Evolutionary conservation across 2,797 vertebrate species (phyloP).

Genomic region (Tolypeutes matacus): DNA sequence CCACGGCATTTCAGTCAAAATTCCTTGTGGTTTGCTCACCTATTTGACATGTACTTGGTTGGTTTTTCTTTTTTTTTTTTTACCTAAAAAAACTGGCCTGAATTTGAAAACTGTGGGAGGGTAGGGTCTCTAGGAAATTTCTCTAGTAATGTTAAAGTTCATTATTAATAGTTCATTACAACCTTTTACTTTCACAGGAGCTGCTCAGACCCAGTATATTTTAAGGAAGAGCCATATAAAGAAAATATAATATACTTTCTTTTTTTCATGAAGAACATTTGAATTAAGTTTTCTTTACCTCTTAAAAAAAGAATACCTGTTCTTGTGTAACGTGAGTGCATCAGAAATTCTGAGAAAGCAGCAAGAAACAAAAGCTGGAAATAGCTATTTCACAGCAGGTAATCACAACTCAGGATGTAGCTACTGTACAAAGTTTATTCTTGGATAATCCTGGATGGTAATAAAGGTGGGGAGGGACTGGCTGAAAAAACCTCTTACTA

Average conservation of each 20-base stretch:
- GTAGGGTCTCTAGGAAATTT: constrained; percentile 53
- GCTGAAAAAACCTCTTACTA: constrained; percentile 87
- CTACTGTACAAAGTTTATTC: constrained; percentile 86
- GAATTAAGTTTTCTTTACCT: constrained; percentile 75
- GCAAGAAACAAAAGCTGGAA: constrained; percentile 82
- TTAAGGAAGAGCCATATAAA: constrained; percentile 82
- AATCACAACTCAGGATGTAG: constrained; percentile 88
- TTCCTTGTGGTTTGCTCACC: neutral
- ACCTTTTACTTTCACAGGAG: constrained; percentile 87
- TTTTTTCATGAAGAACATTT: constrained; percentile 84
- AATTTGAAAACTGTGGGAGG: constrained; percentile 56
- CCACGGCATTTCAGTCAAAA: constrained; percentile 25
- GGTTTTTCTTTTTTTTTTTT: constrained; percentile 45
- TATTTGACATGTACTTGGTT: constrained; percentile 1
- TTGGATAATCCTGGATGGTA: constrained; percentile 87
- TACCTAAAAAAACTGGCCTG: constrained; percentile 24
- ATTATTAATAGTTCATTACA: constrained; percentile 82
- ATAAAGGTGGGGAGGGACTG: constrained; percentile 82
- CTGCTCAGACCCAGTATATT: constrained; percentile 79
- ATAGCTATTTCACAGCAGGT: constrained; percentile 84
- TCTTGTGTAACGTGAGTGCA: constrained; percentile 79
- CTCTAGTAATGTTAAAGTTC: constrained; percentile 35
- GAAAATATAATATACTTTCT: constrained; percentile 74
- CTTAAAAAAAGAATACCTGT: constrained; percentile 76
- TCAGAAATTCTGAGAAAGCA: constrained; percentile 83